phyloP scores from a whole-genome alignment of 2,888 invertebrate species.

The Caenorhabditis auriculariae region DNA sequence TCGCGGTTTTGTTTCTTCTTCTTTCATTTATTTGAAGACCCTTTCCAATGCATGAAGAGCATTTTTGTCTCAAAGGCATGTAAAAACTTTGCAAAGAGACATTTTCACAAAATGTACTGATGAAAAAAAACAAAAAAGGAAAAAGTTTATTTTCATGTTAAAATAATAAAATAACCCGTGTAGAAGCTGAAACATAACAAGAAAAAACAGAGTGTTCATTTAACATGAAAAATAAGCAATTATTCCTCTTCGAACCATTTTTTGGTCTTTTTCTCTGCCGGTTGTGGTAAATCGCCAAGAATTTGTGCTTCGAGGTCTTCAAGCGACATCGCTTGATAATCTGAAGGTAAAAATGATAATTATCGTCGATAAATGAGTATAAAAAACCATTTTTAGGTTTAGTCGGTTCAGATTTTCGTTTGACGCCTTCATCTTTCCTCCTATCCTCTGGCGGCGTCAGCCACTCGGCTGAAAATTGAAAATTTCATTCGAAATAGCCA shows the following conservation, averaged over 20 bases:
- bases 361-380: too few relatives aligned
- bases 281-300: neutral
- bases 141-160: neutral
- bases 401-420: conserved; percentile 2
- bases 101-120: too few relatives aligned
- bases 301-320: conserved; percentile 30
- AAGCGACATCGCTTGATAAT: conserved; percentile 19
- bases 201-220: neutral
- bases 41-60: too few relatives aligned
- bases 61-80: too few relatives aligned
- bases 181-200: too few relatives aligned
- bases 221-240: neutral
- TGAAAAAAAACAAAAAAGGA: conserved; percentile 1
- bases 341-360: neutral
- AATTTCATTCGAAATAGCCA: too few relatives aligned
- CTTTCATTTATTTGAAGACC: too few relatives aligned
- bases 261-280: too few relatives aligned
- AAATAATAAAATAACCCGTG: too few relatives aligned
- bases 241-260: neutral
- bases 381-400: neutral
- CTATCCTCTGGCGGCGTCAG: conserved; percentile 7
- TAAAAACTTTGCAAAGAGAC: too few relatives aligned
- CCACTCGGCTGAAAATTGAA: conserved; percentile 20
- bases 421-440: neutral
- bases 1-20: too few relatives aligned